phyloP scores from a whole-genome alignment of 1,140 invertebrate species.

The Eriosoma lanigerum region DNA sequence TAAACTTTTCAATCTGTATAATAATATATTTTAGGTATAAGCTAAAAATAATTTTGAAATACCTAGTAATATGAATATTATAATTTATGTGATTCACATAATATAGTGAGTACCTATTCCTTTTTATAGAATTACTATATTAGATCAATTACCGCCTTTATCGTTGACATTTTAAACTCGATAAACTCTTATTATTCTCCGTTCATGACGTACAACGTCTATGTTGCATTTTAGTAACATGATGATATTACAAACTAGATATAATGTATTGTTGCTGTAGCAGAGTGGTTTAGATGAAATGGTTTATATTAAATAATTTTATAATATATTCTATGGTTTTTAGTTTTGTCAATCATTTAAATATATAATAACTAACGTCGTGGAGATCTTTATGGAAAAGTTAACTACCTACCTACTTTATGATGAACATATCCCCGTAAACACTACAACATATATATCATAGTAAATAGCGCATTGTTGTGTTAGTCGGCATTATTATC shows the following conservation, averaged over 20 bases:
- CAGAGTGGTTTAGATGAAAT: neutral
- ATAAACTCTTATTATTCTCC: slow-evolving; percentile 2
- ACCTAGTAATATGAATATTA: neutral
- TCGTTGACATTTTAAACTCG: neutral
- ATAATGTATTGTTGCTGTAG: neutral
- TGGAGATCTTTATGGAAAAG: slow-evolving; percentile 1
- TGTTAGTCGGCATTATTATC: neutral
- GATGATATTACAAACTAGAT: neutral
- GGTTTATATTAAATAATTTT: no score
- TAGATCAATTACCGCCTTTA: no score
- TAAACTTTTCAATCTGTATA: neutral
- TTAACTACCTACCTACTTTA: slow-evolving; percentile 23
- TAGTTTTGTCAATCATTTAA: neutral
- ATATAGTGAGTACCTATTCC: no score
- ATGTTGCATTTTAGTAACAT: neutral
- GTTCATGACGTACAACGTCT: no score
- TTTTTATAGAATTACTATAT: no score
- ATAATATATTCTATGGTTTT: no score
- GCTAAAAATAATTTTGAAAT: slow-evolving; percentile 2
- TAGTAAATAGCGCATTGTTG: neutral
- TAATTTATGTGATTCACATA: neutral
- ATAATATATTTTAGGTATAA: neutral
- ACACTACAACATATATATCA: neutral
- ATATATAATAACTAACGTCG: neutral
- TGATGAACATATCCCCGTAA: slow-evolving; percentile 1